Evolutionary conservation across 2,113 vertebrate genomes (phyloP).

Genomic region (Neolamprologus longior): DNA sequence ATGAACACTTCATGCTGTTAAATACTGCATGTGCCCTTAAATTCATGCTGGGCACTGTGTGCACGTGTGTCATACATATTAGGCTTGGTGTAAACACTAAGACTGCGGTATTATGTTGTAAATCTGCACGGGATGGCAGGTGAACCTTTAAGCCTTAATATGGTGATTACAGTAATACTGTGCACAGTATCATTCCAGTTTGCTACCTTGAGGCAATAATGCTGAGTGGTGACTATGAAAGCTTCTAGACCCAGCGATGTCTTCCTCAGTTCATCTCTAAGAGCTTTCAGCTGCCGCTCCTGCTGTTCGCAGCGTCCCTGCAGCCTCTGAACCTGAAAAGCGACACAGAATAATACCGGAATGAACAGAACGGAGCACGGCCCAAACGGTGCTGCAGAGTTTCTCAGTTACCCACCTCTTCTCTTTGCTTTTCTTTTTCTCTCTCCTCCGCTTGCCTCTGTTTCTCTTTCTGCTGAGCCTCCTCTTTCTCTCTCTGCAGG

Average conservation of each 20-base stretch:
- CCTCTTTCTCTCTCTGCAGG: constrained; percentile 62
- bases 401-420: constrained; percentile 43
- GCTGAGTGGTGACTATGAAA: constrained; percentile 84
- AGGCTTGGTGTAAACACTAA: not conserved
- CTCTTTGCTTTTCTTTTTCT: constrained; percentile 34
- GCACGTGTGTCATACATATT: not conserved
- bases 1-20: constrained; percentile 4
- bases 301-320: constrained; percentile 82
- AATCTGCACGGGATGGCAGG: not conserved
- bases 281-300: constrained; percentile 69
- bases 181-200: not conserved
- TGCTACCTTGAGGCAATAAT: constrained; percentile 84
- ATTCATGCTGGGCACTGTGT: not conserved
- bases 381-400: not conserved
- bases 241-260: constrained; percentile 79
- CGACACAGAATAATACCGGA: not conserved
- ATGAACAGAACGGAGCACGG: not conserved
- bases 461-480: constrained; percentile 60
- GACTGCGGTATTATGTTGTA: not conserved
- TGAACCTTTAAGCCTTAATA: not conserved
- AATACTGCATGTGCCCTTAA: constrained; percentile 19
- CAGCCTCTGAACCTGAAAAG: constrained; percentile 70
- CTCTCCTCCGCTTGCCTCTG: constrained; percentile 37
- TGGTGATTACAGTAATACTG: not conserved
- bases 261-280: constrained; percentile 76